These are phyloP conservation scores for Plecotus auritus DNA, from an alignment of 2,113 vertebrate genomes.

Conservation along the genomic window DNA sequence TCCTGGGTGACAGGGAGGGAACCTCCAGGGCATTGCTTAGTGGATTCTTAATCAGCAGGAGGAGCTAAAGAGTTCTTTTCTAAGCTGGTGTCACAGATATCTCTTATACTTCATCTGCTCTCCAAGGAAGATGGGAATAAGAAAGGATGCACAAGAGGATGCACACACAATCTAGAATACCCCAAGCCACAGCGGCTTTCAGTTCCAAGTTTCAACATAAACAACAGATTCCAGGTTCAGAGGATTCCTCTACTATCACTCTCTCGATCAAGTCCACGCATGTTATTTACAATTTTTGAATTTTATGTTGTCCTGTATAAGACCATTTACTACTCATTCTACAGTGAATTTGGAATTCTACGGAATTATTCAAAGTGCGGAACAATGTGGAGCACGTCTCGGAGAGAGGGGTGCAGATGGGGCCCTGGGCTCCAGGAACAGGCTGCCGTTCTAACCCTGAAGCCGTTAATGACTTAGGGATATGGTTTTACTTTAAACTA, in stretches of 20 bases:
- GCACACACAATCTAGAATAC: neutral
- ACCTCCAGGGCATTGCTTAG: neutral
- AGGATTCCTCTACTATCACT: neutral
- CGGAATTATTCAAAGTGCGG: neutral
- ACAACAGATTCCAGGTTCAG: neutral
- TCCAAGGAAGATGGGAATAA: neutral
- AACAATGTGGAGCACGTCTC: neutral
- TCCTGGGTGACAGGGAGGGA: neutral
- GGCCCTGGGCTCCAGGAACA: neutral
- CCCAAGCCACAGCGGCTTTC: neutral
- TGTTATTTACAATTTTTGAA: neutral
- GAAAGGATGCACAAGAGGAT: neutral
- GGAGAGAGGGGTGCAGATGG: no score
- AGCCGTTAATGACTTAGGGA: neutral
- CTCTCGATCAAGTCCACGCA: neutral
- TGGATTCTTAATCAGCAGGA: constrained; percentile 61
- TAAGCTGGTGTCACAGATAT: neutral
- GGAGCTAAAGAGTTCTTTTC: constrained; percentile 70
- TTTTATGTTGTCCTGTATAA: neutral
- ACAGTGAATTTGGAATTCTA: neutral
- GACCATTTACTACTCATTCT: neutral
- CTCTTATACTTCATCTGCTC: constrained; percentile 4
- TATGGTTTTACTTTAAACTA: neutral
- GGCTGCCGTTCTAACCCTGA: neutral
- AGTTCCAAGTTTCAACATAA: neutral